Percentiles rank a stretch among this genome's conserved stretches.
These are phyloP conservation scores for Myotis davidii DNA, from an alignment of 2,113 vertebrate genomes.

Conservation along the genomic window DNA sequence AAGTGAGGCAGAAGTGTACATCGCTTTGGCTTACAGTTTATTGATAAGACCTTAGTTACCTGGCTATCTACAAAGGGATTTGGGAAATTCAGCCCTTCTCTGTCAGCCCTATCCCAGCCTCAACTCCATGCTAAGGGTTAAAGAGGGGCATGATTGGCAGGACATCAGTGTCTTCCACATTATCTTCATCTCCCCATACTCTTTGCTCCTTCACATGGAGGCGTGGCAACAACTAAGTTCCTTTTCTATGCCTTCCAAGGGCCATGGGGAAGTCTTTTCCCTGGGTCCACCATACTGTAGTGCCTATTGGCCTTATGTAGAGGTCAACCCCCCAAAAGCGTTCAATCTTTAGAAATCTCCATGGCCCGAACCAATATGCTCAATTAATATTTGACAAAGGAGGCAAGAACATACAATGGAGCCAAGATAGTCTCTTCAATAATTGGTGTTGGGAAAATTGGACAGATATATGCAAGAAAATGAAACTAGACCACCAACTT, in stretches of 20 bases:
- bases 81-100: neutral
- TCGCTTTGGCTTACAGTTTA: neutral
- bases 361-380: no score
- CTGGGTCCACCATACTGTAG: neutral
- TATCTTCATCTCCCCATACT: neutral
- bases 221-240: neutral
- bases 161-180: neutral
- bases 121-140: neutral
- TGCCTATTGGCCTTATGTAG: neutral
- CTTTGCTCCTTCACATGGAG: neutral
- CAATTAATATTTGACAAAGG: no score
- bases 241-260: neutral
- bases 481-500: no score
- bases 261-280: neutral
- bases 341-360: neutral
- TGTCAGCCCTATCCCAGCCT: neutral
- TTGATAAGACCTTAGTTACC: neutral
- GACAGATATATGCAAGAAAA: no score
- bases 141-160: neutral
- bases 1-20: neutral
- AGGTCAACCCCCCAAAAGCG: neutral
- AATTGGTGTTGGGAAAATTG: no score
- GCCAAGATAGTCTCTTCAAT: no score
- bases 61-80: neutral
- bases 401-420: no score